Evolutionary conservation across 2,797 vertebrate genomes (phyloP).

Genomic region (Darevskia mixta): DNA sequence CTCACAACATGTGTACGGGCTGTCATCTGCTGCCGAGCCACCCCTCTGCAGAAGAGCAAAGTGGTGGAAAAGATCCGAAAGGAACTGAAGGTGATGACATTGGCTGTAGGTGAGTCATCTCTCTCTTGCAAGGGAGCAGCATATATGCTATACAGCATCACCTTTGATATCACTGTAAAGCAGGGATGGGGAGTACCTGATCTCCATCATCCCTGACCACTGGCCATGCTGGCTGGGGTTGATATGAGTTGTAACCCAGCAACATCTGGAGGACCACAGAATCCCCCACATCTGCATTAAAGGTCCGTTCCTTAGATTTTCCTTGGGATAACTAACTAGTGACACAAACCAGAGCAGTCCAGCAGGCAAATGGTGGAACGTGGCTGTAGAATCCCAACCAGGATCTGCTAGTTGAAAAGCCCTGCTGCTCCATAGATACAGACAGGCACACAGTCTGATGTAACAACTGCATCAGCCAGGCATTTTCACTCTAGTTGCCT

Average conservation of each 20-base stretch:
- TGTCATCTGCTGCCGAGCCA: slow-evolving; percentile 94
- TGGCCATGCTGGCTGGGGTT: too few species aligned
- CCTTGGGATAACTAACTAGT: background rate
- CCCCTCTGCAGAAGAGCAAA: slow-evolving; percentile 93
- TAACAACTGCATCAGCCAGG: too few species aligned
- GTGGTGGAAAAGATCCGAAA: slow-evolving; percentile 88
- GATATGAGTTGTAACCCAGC: too few species aligned
- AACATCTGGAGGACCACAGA: too few species aligned
- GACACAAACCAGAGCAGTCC: background rate
- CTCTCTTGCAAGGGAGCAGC: background rate
- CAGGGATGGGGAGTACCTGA: too few species aligned
- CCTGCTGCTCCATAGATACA: background rate
- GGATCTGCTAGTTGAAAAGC: background rate
- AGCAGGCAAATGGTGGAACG: background rate
- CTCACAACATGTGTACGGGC: slow-evolving; percentile 85
- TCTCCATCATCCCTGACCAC: too few species aligned
- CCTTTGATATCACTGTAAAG: background rate
- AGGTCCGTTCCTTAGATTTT: background rate
- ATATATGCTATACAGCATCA: background rate
- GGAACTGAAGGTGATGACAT: slow-evolving; percentile 87
- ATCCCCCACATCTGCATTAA: too few species aligned
- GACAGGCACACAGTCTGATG: background rate
- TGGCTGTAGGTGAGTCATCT: slow-evolving; percentile 89
- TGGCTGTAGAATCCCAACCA: background rate
- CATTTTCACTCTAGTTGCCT: background rate